Evolutionary conservation across 2,888 invertebrate species (phyloP), one percentile per base, ranked within the genome.

Genomic region (Synanthedon myopaeformis): DNA sequence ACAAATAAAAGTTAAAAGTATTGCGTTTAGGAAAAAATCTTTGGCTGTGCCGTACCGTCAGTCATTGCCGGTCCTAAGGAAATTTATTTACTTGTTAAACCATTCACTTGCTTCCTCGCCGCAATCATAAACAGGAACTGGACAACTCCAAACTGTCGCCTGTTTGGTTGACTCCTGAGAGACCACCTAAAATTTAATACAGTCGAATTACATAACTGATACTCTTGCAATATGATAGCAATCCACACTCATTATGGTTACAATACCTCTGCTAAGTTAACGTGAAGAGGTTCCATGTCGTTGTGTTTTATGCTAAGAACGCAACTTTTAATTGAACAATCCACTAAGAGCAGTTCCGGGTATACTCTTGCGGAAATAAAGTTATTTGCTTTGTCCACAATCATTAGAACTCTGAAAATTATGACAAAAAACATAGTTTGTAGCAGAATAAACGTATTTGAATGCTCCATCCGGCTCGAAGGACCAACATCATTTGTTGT

Each of bases 51-150:
- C 5, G 23, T 23, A 23, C 23, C 4, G 5, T 23, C 23, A 23
- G 23, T 23, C 23, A 23, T 5, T 23, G 23, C 23, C 5, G 23
- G 23, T 5, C 23, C 5, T 23, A 23, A 35, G 35, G 35, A 35
- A 35, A 35, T 45, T 0, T 1, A 45, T 56, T 55, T 66, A 87
- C 88, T 82, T 88, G 0, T 92, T 91, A 65, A 96, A 84, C 96
- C 96, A 96, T 53, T 90, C 89, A 14, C 92, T 90, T 11, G 89
- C 91, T 58, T 90, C 90, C 55, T 90, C 89, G 0, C 95, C 95
- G 69, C 95, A 95, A 66, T 94, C 92, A 61, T 90, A 84, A 0
- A 91, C 92, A 0, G 89, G 81, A 1, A 93, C 87, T 0, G 80
- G 66, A 1, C 80, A 80, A 12, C 89, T 87, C 91, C 91, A 92